phyloP scores from a whole-genome alignment of 2,888 invertebrate genomes.

The Scaeva pyrastri region DNA sequence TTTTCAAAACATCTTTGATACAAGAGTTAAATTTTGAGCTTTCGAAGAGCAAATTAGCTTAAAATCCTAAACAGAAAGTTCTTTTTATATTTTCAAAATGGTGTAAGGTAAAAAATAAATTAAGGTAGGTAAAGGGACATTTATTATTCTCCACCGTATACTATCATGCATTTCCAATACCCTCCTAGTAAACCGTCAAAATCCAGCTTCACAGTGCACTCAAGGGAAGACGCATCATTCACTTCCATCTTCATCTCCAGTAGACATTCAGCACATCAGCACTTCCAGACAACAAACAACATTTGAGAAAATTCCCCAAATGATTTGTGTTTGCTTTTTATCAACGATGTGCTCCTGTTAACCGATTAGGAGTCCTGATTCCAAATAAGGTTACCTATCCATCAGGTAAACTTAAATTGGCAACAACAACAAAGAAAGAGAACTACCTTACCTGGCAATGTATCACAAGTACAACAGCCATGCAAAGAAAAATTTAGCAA shows the following conservation, averaged over 20 bases:
- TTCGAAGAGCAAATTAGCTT: too few relatives aligned
- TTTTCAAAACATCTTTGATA: too few relatives aligned
- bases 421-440: not conserved
- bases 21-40: too few relatives aligned
- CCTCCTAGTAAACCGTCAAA: too few relatives aligned
- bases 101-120: too few relatives aligned
- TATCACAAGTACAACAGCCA: constrained; percentile 32
- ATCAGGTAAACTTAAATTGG: constrained; percentile 45
- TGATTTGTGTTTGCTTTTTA: not conserved
- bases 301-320: constrained; percentile 8
- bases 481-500: constrained; percentile 23
- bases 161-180: too few relatives aligned
- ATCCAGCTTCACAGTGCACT: not conserved
- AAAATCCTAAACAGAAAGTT: too few relatives aligned
- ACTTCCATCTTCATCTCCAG: too few relatives aligned
- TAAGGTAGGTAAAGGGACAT: too few relatives aligned
- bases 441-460: constrained; percentile 5
- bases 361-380: constrained; percentile 37
- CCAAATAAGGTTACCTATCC: constrained; percentile 57
- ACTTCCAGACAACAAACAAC: not conserved
- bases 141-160: too few relatives aligned
- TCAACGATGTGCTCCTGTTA: constrained; percentile 54
- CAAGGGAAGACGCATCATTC: constrained; percentile 3
- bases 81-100: too few relatives aligned
- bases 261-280: not conserved